Percentiles rank a stretch among this genome's conserved stretches.
Conservation (phyloP, 2,113 vertebrate species). For the Synchiropus splendidus region DNA sequence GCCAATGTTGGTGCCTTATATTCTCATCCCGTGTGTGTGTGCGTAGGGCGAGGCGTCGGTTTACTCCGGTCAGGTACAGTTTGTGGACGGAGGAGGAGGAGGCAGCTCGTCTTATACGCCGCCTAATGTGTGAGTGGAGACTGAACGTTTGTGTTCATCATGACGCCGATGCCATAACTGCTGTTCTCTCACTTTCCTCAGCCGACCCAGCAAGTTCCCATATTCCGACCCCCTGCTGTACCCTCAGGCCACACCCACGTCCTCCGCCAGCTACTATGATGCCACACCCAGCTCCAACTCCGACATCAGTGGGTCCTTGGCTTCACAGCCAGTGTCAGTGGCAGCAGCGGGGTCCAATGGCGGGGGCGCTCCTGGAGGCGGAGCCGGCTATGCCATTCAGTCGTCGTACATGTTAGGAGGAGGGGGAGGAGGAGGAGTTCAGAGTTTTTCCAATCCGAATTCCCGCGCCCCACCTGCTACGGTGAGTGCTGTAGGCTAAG, state of each 20-base stretch:
- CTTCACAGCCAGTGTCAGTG: slow-evolving; percentile 69
- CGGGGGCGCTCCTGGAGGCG: slow-evolving; percentile 22
- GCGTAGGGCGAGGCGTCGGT: slow-evolving; percentile 74
- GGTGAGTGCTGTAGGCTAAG: slow-evolving; percentile 59
- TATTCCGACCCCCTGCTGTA: slow-evolving; percentile 79
- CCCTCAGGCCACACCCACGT: slow-evolving; percentile 66
- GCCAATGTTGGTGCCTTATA: no score
- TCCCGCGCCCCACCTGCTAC: slow-evolving; percentile 85
- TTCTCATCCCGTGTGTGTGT: no score
- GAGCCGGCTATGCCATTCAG: slow-evolving; percentile 74
- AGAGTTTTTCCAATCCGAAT: slow-evolving; percentile 77
- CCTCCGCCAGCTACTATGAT: slow-evolving; percentile 73
- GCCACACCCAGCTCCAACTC: slow-evolving; percentile 62
- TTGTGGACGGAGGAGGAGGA: slow-evolving; percentile 73
- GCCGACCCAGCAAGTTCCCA: slow-evolving; percentile 73
- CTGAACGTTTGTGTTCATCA: no score
- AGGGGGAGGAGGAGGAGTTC: slow-evolving; percentile 53
- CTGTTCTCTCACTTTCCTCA: slow-evolving; percentile 27
- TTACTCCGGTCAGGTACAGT: slow-evolving; percentile 81
- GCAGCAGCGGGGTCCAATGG: slow-evolving; percentile 34
- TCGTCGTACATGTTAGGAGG: slow-evolving; percentile 75
- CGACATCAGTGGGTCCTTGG: slow-evolving; percentile 65
- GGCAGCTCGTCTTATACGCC: slow-evolving; percentile 72
- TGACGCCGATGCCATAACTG: no score
- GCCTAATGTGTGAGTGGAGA: slow-evolving; percentile 82